These are phyloP conservation scores for Morus bassanus DNA, from an alignment of 2,797 vertebrate genomes.

Conservation along the genomic window DNA sequence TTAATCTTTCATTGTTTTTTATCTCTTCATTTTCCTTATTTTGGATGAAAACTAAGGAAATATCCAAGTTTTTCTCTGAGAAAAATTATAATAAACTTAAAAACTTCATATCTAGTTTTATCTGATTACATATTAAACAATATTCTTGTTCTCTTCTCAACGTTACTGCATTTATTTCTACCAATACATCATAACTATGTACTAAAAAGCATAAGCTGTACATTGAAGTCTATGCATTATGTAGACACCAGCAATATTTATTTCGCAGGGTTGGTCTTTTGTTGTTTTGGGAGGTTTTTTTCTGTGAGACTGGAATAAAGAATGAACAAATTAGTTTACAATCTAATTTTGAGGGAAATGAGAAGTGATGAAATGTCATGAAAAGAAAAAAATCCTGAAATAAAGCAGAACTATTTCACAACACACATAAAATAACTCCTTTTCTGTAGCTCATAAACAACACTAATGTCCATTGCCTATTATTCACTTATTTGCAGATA, in stretches of 20 bases:
- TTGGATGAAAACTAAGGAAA: not conserved
- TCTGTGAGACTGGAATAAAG: constrained; percentile 16
- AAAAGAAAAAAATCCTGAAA: constrained; percentile 39
- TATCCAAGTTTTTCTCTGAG: not conserved
- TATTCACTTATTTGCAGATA: constrained; percentile 39
- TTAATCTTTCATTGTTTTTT: not conserved
- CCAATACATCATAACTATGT: not conserved
- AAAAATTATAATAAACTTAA: not conserved
- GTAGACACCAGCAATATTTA: not conserved
- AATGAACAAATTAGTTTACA: constrained; percentile 44
- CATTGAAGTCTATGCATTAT: not conserved
- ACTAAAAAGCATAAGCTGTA: not conserved
- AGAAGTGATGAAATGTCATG: constrained; percentile 58
- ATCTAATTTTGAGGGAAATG: constrained; percentile 67
- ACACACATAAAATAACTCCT: constrained; percentile 13
- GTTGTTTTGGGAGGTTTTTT: not conserved
- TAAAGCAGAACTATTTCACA: constrained; percentile 47
- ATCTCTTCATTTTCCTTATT: not conserved
- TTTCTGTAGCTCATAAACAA: not conserved
- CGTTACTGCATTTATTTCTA: not conserved
- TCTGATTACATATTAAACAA: not conserved
- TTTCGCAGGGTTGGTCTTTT: not conserved
- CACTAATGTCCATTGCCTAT: not conserved
- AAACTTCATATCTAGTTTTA: not conserved
- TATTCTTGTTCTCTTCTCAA: not conserved